Conservation (phyloP, 2,797 vertebrate genomes). For the Rousettus madagascariensis region DNA sequence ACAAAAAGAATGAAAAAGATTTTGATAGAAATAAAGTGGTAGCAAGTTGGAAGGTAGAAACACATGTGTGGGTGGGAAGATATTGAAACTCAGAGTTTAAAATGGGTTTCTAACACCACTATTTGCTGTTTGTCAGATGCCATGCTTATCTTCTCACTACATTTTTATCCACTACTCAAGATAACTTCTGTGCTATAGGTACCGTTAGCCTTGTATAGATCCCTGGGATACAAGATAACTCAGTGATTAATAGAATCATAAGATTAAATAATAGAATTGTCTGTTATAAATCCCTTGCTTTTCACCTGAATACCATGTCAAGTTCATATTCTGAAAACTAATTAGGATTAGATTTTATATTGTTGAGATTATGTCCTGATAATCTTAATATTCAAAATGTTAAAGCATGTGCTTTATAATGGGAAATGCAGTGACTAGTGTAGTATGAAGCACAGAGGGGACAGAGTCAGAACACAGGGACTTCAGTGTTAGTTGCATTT, state of each 20-base stretch:
- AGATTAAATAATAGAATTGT: neutral
- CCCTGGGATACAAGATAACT: neutral
- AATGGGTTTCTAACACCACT: neutral
- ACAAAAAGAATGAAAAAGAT: neutral
- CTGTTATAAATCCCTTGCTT: neutral
- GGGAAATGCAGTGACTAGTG: neutral
- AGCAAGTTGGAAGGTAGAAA: neutral
- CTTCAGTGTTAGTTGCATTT: neutral
- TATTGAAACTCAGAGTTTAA: neutral
- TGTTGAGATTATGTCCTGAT: neutral
- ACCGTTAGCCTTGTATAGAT: neutral
- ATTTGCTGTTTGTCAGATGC: too few relatives aligned
- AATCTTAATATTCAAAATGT: constrained; percentile 1
- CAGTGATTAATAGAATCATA: neutral
- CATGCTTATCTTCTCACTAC: neutral
- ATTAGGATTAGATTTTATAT: neutral
- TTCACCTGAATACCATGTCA: neutral
- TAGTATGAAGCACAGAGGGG: neutral
- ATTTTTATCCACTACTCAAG: neutral
- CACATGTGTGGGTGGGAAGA: neutral
- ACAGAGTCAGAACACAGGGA: neutral
- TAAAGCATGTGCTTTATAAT: neutral
- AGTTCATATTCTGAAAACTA: neutral
- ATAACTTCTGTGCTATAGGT: neutral
- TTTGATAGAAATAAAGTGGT: neutral